phyloP scores from a whole-genome alignment of 2,888 invertebrate species.

The Ypsolopha scabrella region DNA sequence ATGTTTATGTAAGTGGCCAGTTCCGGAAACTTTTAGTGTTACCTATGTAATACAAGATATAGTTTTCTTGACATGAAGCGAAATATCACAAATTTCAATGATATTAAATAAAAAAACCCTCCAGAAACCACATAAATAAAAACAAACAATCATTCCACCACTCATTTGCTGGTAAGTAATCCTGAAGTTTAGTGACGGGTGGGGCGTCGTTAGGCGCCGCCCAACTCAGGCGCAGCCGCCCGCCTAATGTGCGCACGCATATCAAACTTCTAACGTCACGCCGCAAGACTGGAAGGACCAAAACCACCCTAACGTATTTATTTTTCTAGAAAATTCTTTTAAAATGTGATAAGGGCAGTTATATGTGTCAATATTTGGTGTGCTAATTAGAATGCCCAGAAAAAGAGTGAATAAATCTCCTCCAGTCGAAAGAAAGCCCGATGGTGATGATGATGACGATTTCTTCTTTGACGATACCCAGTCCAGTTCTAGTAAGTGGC shows the following conservation, averaged over 20 bases:
- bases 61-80: too few relatives aligned
- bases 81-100: too few relatives aligned
- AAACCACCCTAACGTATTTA: slow-evolving; percentile 7
- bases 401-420: slow-evolving; percentile 47
- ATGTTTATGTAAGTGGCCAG: too few relatives aligned
- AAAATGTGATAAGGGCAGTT: background rate
- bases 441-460: slow-evolving; percentile 54
- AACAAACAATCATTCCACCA: too few relatives aligned
- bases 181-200: slow-evolving; percentile 28
- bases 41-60: too few relatives aligned
- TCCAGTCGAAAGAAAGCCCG: slow-evolving; percentile 38
- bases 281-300: slow-evolving; percentile 10
- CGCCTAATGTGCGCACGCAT: slow-evolving; percentile 48
- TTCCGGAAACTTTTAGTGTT: too few relatives aligned
- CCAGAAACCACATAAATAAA: too few relatives aligned
- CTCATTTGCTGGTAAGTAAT: slow-evolving; percentile 29
- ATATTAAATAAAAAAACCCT: too few relatives aligned
- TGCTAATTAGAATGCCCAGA: slow-evolving; percentile 37
- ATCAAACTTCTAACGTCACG: slow-evolving; percentile 40
- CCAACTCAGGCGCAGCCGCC: slow-evolving; percentile 38
- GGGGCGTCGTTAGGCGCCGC: slow-evolving; percentile 53
- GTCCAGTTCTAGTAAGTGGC: slow-evolving; percentile 44
- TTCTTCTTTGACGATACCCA: slow-evolving; percentile 59
- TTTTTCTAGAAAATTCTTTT: background rate
- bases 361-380: slow-evolving; percentile 10